These are phyloP conservation scores for Drosophila putrida DNA, from an alignment of 2,888 invertebrate genomes.

Conservation along the genomic window DNA sequence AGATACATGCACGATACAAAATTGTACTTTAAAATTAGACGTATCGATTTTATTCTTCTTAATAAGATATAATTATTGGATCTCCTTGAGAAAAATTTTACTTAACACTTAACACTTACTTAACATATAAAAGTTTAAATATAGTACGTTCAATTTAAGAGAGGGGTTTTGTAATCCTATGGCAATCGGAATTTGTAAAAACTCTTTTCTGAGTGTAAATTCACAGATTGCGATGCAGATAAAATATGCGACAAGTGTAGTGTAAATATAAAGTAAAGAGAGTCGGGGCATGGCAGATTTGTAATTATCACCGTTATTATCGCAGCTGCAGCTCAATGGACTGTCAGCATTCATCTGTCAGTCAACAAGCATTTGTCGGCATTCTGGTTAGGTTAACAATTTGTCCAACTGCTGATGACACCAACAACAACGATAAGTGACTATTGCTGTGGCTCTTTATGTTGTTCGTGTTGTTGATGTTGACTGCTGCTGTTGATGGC, in stretches of 20 bases:
- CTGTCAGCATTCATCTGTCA: conserved; percentile 50
- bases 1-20: conserved; percentile 26
- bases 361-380: conserved; percentile 53
- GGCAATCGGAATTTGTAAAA: no score
- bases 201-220: no score
- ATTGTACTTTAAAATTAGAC: no score
- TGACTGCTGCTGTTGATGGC: conserved; percentile 18
- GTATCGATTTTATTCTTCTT: neutral
- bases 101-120: no score
- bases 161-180: no score
- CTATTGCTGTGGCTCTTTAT: conserved; percentile 17
- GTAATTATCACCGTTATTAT: conserved; percentile 66
- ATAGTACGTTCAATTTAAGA: no score
- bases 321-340: conserved; percentile 45
- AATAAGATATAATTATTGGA: no score
- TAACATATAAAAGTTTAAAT: no score
- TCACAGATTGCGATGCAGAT: conserved; percentile 23
- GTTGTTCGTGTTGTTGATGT: conserved; percentile 23
- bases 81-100: no score
- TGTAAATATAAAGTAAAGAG: conserved; percentile 40
- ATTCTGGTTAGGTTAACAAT: conserved; percentile 61
- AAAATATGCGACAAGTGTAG: conserved; percentile 45
- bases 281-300: conserved; percentile 23
- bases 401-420: conserved; percentile 58
- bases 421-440: conserved; percentile 38